Conservation (phyloP, 1,140 invertebrate species). For the Mylabris phalerata region DNA sequence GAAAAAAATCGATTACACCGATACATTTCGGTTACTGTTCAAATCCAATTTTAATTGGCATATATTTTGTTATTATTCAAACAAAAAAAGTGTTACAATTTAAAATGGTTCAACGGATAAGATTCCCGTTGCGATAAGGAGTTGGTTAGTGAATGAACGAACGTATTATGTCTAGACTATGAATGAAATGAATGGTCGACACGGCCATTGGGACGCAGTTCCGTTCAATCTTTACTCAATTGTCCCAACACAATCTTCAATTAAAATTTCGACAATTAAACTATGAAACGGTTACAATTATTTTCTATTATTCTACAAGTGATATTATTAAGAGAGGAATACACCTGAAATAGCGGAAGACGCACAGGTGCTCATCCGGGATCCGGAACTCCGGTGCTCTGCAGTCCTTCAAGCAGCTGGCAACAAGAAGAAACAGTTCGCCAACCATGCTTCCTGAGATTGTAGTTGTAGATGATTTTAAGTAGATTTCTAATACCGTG, state of each 20-base stretch:
- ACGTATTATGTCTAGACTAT: conserved; percentile 22
- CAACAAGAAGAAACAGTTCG: conserved; percentile 8
- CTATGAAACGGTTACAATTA: neutral
- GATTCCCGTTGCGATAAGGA: conserved; percentile 16
- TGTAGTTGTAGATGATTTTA: no score
- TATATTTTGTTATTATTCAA: no score
- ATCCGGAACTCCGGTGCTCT: conserved; percentile 22
- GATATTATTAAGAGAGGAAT: neutral
- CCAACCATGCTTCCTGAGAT: conserved; percentile 20
- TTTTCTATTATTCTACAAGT: neutral
- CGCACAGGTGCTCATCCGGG: conserved; percentile 19
- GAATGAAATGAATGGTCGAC: conserved; percentile 23
- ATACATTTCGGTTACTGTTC: no score
- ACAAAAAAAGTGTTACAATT: conserved; percentile 4
- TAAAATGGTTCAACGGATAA: conserved; percentile 9
- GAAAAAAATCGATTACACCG: no score
- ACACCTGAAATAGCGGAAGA: conserved; percentile 19
- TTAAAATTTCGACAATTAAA: neutral
- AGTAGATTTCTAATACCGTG: no score
- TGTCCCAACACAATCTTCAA: no score
- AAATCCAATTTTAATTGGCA: no score
- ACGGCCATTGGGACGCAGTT: conserved; percentile 24
- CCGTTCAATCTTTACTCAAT: conserved; percentile 16
- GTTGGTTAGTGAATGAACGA: conserved; percentile 21
- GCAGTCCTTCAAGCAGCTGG: conserved; percentile 22